Evolutionary conservation across 2,888 invertebrate genomes (phyloP), one percentile per base, ranked within the genome.

Genomic region (Polydrusus pterygomalis): DNA sequence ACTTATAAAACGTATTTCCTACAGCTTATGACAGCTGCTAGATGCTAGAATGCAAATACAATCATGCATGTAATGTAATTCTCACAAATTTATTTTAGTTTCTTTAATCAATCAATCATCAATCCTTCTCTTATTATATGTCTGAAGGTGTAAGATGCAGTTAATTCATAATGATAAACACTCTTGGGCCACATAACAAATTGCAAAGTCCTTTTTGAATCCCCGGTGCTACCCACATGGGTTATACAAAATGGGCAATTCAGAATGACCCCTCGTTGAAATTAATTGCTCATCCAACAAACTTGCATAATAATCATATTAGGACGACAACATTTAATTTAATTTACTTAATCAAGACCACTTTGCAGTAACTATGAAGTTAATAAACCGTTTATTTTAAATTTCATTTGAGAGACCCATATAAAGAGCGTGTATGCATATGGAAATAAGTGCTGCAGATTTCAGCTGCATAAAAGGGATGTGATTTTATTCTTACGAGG

Each of bases 271-370:
- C 18, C 54, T 45, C 56, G n/a, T 58, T 73, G 18, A 45, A 47
- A 73, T 58, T 73, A 73, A 73, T 73, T 64, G 47, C 49, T 58
- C 58, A 60, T 73, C 49, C 40, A 25, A 58, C 45, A 54, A 56
- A 56, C 47, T 73, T 60, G 65, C 60, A 73, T 73, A 73, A 73
- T 73, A 60, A 67, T 60, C 65, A 47, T 63, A 73, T 73, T 73
- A 73, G 49, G 60, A 73, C 67, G 71, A 62, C 70, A 71, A 65
- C 68, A 68, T 51, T 71, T 75, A 69, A 75, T 75, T 75, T 75
- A 71, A 68, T 75, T 75, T 71, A 62, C 51, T 75, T 75, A 75
- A 75, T 75, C 70, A 75, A 70, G 70, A 75, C 70, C 75, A 75
- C 70, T 75, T 70, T 75, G 70, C 64, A 75, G 70, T 45, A 64